These are phyloP conservation scores for Zaprionus capensis DNA, from an alignment of 1,140 invertebrate species.

Conservation along the genomic window DNA sequence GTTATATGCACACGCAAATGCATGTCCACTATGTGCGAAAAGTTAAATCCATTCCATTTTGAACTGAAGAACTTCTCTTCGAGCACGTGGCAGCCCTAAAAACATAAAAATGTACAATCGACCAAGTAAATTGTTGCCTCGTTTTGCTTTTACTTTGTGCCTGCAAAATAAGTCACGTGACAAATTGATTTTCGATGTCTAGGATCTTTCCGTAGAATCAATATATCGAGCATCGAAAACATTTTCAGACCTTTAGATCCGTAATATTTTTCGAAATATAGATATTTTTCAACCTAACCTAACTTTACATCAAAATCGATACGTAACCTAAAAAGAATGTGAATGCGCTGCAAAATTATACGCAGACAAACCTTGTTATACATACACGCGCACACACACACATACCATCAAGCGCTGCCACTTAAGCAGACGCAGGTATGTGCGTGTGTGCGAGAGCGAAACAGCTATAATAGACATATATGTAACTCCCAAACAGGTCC, in stretches of 20 bases:
- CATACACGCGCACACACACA: conserved; percentile 41
- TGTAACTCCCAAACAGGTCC: conserved; percentile 44
- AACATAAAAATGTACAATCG: conserved; percentile 64
- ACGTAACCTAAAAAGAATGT: conserved; percentile 82
- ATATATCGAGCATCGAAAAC: neutral
- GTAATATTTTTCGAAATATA: conserved; percentile 10
- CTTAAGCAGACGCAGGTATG: conserved; percentile 31
- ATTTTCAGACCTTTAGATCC: conserved; percentile 5
- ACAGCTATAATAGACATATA: conserved; percentile 67
- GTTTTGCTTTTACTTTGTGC: conserved; percentile 47
- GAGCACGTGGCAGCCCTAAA: conserved; percentile 60
- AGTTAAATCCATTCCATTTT: neutral
- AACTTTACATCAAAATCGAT: conserved; percentile 75
- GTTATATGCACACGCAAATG: neutral
- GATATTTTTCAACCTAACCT: conserved; percentile 68
- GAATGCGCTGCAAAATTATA: conserved; percentile 66
- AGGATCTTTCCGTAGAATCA: conserved; percentile 17
- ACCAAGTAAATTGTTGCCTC: conserved; percentile 52
- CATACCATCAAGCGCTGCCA: conserved; percentile 25
- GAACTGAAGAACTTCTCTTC: neutral
- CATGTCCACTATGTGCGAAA: neutral
- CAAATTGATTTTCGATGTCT: neutral
- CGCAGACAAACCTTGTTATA: conserved; percentile 54
- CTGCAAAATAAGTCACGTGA: neutral
- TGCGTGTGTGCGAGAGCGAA: conserved; percentile 44